Evolutionary conservation across 2,797 vertebrate genomes (phyloP), one percentile per base, ranked within the genome.

Genomic region (Stomatorhinus walkeri): DNA sequence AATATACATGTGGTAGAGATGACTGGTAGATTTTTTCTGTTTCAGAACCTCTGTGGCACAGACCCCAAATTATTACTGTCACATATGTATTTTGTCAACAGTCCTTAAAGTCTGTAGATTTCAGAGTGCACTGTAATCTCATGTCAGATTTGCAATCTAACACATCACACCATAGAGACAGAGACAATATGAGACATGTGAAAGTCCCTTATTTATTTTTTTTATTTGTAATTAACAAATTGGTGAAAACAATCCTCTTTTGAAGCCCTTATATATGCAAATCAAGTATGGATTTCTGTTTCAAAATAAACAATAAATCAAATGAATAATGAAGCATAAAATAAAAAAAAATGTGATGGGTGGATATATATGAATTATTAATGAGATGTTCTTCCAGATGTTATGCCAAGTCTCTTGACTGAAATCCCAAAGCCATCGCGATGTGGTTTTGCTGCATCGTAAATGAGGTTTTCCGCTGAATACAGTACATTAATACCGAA

Each of bases 311-410:
- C 22, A 49, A 64, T 87, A 52, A 32, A 72, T 76, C 6, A 81
- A 48, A 54, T 56, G 40, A 40, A 61, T 83, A 10, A 85, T 61
- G 14, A 83, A 88, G 28, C 28, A 61, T 16, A 86, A 87, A 22
- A 52, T 64, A 7, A 7, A 22, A 76, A 87, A 87, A 59, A 86
- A 86, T 22, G 51, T 46, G n/a, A 3, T 2, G 48, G 48, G 24
- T 79, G 10, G 85, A 46, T 87, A 36, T 46, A 56, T n/a, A 72
- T 89, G 46, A 85, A 89, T 51, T 89, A 89, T 87, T 89, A n/a
- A 87, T 89, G 84, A 89, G 46, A 87, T 88, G 36, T 48, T 89
- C 32, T 36, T 87, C 84, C 61, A 87, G 84, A 85, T 88, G 54
- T 28, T 32, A 48, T 87, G 84, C 85, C 48, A 84, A 59, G 61